A percentile compares a stretch with the other conserved stretches of the same genome.
Conservation (phyloP, 2,888 invertebrate genomes). For the Leptopterna dolabrata region DNA sequence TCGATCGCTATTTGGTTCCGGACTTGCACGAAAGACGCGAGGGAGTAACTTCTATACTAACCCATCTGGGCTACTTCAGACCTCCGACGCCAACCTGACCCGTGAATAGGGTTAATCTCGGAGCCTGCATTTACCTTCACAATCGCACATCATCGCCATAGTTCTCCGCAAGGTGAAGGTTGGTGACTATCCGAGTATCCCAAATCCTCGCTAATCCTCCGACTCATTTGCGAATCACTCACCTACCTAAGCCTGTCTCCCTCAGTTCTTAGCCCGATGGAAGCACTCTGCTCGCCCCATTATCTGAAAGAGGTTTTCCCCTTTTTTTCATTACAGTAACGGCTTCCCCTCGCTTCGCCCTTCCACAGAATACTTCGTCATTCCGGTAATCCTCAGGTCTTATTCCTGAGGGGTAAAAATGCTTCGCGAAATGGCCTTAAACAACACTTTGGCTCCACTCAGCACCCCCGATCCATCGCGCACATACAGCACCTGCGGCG, state of each 20-base stretch:
- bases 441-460: background rate
- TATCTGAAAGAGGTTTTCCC: conserved; percentile 30
- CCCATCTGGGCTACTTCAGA: background rate
- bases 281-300: conserved; percentile 16
- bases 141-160: background rate
- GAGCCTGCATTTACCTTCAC: background rate
- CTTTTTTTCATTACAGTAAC: background rate
- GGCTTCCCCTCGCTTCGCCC: background rate
- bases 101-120: background rate
- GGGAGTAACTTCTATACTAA: background rate
- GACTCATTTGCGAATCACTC: background rate
- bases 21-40: no score
- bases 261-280: background rate
- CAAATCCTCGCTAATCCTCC: background rate
- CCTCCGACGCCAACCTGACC: background rate
- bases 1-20: no score
- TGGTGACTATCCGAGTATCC: background rate
- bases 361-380: background rate
- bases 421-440: background rate
- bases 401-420: conserved; percentile 8
- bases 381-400: conserved; percentile 4
- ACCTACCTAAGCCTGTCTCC: background rate
- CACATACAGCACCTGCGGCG: no score
- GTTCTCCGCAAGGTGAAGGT: background rate
- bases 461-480: background rate